Percentiles rank a stretch among this genome's conserved stretches.
phyloP scores from a whole-genome alignment of 2,113 vertebrate genomes.

The Poeciliopsis prolifica region DNA sequence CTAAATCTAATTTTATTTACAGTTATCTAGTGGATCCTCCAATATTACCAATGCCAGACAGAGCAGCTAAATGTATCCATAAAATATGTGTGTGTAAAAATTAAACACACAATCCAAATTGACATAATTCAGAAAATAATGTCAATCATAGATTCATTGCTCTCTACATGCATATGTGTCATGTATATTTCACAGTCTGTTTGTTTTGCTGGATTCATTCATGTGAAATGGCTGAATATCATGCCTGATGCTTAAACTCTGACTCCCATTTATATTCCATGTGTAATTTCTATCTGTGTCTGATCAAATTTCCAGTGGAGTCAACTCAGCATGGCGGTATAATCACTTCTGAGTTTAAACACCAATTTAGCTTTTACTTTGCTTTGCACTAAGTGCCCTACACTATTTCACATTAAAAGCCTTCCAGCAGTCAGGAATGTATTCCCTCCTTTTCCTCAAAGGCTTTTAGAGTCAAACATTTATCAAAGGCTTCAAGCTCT shows the following conservation, averaged over 20 bases:
- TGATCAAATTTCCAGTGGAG: neutral
- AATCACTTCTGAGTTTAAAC: neutral
- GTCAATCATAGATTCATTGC: too few relatives aligned
- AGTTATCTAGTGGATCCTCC: too few relatives aligned
- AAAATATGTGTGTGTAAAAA: neutral
- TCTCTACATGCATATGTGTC: too few relatives aligned
- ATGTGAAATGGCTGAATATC: neutral
- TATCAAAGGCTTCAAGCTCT: neutral
- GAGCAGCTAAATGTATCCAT: neutral
- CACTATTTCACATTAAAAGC: conserved; percentile 9
- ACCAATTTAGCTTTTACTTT: neutral
- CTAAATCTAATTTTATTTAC: too few relatives aligned
- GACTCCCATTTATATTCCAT: neutral
- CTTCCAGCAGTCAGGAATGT: neutral
- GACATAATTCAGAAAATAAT: too few relatives aligned
- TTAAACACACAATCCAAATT: too few relatives aligned
- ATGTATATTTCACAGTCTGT: too few relatives aligned
- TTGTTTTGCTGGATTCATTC: neutral
- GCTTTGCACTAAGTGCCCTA: neutral
- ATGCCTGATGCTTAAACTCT: neutral
- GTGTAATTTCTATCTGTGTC: neutral
- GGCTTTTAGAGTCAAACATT: neutral
- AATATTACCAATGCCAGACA: neutral
- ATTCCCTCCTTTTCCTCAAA: neutral
- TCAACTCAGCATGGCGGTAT: neutral